These are phyloP conservation scores for Labeo rohita DNA, from an alignment of 2,113 vertebrate genomes.

Conservation along the genomic window DNA sequence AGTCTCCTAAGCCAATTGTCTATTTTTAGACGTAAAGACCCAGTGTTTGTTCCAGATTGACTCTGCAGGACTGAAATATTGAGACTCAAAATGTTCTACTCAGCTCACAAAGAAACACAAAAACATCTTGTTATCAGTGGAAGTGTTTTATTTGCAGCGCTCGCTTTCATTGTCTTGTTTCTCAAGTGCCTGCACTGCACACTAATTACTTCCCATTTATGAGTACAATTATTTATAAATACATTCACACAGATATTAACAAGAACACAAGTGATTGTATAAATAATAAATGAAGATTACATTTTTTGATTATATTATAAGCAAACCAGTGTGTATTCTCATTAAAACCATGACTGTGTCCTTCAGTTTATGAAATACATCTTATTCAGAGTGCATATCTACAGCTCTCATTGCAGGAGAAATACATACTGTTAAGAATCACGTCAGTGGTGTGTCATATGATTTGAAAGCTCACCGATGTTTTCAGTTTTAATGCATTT, in stretches of 20 bases:
- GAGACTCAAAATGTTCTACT: not conserved
- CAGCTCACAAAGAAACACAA: not conserved
- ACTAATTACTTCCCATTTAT: not conserved
- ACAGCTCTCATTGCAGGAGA: not conserved
- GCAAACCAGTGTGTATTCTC: not conserved
- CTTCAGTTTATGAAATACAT: not conserved
- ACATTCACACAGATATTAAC: not conserved
- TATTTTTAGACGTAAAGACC: not conserved
- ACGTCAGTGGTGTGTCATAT: not conserved
- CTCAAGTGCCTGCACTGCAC: not conserved
- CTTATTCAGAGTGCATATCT: not conserved
- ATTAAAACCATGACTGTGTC: not conserved
- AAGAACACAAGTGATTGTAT: not conserved
- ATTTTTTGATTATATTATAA: not conserved
- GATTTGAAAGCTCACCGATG: not conserved
- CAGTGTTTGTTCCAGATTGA: not conserved
- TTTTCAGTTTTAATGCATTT: not conserved
- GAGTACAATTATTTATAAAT: slow-evolving; percentile 12
- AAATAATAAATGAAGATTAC: not conserved
- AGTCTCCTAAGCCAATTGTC: not conserved
- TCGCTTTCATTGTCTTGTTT: not conserved
- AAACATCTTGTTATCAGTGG: not conserved
- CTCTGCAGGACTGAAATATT: not conserved
- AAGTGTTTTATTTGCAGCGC: not conserved
- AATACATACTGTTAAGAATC: not conserved